A percentile compares a stretch with the other conserved stretches of the same genome.
Evolutionary conservation across 2,888 invertebrate species (phyloP).

Genomic region (Drosophila conformis): DNA sequence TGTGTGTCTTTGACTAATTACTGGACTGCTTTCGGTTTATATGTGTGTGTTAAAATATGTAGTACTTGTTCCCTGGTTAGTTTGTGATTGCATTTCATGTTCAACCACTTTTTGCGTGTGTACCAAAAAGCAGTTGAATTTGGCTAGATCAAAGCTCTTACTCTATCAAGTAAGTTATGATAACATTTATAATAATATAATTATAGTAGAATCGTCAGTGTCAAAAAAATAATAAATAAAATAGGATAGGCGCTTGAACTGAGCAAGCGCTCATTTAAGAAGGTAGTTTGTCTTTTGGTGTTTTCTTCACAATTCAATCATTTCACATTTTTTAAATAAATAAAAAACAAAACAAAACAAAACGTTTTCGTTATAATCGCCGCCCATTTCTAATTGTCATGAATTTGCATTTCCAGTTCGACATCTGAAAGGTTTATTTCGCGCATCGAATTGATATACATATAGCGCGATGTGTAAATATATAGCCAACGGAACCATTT

Average conservation of each 20-base stretch:
- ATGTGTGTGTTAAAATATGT: conserved; percentile 33
- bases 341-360: neutral
- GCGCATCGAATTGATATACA: conserved; percentile 94
- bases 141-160: conserved; percentile 51
- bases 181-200: conserved; percentile 41
- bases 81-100: conserved; percentile 38
- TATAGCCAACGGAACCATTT: conserved; percentile 97
- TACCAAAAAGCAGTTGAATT: conserved; percentile 46
- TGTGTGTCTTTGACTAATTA: conserved; percentile 24
- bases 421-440: conserved; percentile 91
- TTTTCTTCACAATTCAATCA: conserved; percentile 50
- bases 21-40: conserved; percentile 47
- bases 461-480: conserved; percentile 94
- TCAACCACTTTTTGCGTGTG: conserved; percentile 43
- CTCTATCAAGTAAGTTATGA: conserved; percentile 37
- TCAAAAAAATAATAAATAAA: conserved; percentile 47
- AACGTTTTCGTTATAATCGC: conserved; percentile 8
- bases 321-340: conserved; percentile 5
- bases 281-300: conserved; percentile 74
- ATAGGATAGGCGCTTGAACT: conserved; percentile 14
- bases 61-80: conserved; percentile 69
- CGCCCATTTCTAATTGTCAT: conserved; percentile 84
- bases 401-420: conserved; percentile 90
- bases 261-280: conserved; percentile 41
- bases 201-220: conserved; percentile 73